Conservation (phyloP, 2,888 invertebrate species). For the Pristionchus arcanus region DNA sequence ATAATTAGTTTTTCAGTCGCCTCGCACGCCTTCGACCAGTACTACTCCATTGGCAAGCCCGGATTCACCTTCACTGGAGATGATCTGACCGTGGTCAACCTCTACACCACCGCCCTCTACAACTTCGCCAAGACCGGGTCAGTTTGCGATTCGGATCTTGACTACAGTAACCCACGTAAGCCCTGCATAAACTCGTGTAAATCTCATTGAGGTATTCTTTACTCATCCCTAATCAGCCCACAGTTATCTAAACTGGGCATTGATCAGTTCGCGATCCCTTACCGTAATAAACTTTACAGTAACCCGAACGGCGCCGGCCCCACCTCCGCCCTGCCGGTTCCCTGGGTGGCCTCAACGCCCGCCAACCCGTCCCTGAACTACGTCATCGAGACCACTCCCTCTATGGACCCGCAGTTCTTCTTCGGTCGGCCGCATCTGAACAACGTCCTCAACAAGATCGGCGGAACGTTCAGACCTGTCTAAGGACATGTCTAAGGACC, state of each 20-base stretch:
- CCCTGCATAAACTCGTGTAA: no score
- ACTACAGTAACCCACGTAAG: neutral
- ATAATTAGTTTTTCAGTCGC: neutral
- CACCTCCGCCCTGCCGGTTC: neutral
- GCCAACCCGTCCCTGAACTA: neutral
- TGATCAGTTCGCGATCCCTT: neutral
- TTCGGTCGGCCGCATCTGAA: neutral
- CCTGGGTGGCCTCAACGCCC: neutral
- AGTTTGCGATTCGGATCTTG: neutral
- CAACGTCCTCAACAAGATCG: constrained; percentile 16
- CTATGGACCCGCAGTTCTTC: neutral
- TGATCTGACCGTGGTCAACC: neutral
- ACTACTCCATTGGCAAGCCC: neutral
- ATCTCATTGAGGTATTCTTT: no score
- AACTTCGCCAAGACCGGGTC: constrained; percentile 31
- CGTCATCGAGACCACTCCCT: neutral
- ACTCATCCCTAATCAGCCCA: no score
- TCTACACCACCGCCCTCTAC: neutral
- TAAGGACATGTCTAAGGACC: neutral
- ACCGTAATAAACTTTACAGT: neutral
- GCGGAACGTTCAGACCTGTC: neutral
- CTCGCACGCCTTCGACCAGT: constrained; percentile 18
- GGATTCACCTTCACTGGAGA: neutral
- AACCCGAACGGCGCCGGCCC: constrained; percentile 19
- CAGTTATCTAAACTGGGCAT: no score